These are phyloP conservation scores for Schlechtendalia chinensis DNA, from an alignment of 1,140 invertebrate genomes.

Conservation along the genomic window DNA sequence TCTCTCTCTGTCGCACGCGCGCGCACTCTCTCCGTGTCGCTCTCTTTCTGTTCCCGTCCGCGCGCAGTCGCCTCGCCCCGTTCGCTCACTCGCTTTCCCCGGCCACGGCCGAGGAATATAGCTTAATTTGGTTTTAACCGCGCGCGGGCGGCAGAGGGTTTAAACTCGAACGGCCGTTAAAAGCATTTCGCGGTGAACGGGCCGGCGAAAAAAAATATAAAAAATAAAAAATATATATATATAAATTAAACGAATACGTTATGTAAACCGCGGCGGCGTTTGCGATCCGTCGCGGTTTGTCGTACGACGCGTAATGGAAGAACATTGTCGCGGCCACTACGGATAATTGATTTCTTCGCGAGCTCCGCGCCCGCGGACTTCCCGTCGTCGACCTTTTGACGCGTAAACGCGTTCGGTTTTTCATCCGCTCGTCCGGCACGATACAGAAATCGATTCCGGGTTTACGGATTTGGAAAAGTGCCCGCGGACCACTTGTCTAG, in stretches of 20 bases:
- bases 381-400: neutral
- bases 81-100: neutral
- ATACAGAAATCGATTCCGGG: too few species aligned
- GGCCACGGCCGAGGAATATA: neutral
- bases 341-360: constrained; percentile 25
- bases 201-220: neutral
- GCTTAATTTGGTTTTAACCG: constrained; percentile 44
- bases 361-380: neutral
- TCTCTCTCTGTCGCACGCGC: too few species aligned
- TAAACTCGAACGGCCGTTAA: constrained; percentile 38
- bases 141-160: neutral
- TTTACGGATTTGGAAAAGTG: too few species aligned
- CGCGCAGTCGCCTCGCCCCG: too few species aligned
- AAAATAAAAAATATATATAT: neutral
- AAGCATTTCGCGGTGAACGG: constrained; percentile 36
- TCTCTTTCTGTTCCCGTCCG: neutral
- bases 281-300: constrained; percentile 28
- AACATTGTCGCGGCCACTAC: constrained; percentile 15
- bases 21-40: too few species aligned
- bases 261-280: neutral
- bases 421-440: too few species aligned
- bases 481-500: too few species aligned
- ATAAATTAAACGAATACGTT: constrained; percentile 38
- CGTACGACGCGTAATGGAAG: constrained; percentile 1
- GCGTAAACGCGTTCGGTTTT: neutral